Base-by-base conservation (phyloP, 2,888 invertebrate genomes). In the Hyalella azteca region DNA sequence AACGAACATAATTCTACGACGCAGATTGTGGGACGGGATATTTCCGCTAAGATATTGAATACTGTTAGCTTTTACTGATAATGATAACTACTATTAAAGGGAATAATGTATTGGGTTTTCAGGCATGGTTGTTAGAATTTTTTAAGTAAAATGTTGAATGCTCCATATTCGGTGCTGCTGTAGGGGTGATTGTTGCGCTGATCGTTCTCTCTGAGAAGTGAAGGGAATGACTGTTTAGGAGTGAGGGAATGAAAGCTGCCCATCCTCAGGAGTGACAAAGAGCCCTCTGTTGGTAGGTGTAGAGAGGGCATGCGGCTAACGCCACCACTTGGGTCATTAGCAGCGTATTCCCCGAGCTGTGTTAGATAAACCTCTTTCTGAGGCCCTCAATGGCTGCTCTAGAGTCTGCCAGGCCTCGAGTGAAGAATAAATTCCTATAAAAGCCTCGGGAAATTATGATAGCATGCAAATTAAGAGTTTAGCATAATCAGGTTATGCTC, bases 381-480 rank as follows among this genome's bases (percentile, higher is more conserved):
- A 66, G 39, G 66, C 9, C 66, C 66, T 36, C 66, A 66, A 66
- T 66, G 19, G 66, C 36, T n/a, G 19, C 36, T 36, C 66, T n/a
- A 66, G 66, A 66, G 66, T 66, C 29, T 29, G 22, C 39, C 19
- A 19, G 32, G 66, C 29, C 66, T 29, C 66, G 66, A 66, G 66
- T 66, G 66, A 66, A 19, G 66, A 66, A 66, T 66, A 66, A 66
- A 66, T 66, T 66, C 66, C 29, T 66, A 66, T 66, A 29, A 66
- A 36, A 36, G 66, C 66, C 66, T 36, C 36, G n/a, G 66, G 36
- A 66, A 66, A 66, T 66, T 66, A 66, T 66, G 66, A 66, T 66
- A 66, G 66, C 15, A 66, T 66, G 66, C 66, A 66, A 66, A 66
- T 66, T 32, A 66, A 36, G 66, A n/a, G 29, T 66, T 59, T 66